These are phyloP conservation scores for Trididemnum miniatum DNA, from an alignment of 23 tunicate genomes.

Conservation along the genomic window DNA sequence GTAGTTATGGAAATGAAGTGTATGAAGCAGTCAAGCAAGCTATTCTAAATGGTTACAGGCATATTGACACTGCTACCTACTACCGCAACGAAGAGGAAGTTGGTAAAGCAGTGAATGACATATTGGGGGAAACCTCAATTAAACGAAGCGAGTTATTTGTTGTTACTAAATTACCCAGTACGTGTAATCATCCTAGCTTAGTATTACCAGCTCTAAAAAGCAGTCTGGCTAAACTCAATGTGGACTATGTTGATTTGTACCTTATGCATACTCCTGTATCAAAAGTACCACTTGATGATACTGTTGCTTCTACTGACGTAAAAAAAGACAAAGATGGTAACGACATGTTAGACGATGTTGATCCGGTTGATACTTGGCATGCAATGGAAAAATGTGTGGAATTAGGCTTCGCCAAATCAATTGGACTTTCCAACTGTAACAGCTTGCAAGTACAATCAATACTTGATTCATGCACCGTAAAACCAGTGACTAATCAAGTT, in stretches of 20 bases:
- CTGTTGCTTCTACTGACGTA: conserved; percentile 32
- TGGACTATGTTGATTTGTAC: conserved; percentile 78
- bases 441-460: conserved; percentile 57
- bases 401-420: conserved; percentile 58
- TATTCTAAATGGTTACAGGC: conserved; percentile 70
- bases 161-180: conserved; percentile 66
- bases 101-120: conserved; percentile 69
- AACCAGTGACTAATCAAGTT: conserved; percentile 94
- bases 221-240: conserved; percentile 47
- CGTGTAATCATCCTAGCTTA: conserved; percentile 66
- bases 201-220: conserved; percentile 79
- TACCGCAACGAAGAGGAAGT: conserved; percentile 78
- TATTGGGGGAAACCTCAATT: conserved; percentile 34
- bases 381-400: conserved; percentile 96
- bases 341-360: conserved; percentile 51
- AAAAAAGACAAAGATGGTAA: conserved; percentile 54
- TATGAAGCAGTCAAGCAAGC: conserved; percentile 60
- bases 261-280: conserved; percentile 85
- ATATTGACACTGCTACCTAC: conserved; percentile 81
- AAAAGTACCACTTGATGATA: conserved; percentile 49
- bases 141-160: conserved; percentile 75
- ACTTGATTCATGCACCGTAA: conserved; percentile 59
- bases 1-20: conserved; percentile 31
- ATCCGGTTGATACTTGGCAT: conserved; percentile 81
- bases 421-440: conserved; percentile 93